Evolutionary conservation across 2,797 vertebrate species (phyloP).

Genomic region (Typhlichthys eigenmanni): DNA sequence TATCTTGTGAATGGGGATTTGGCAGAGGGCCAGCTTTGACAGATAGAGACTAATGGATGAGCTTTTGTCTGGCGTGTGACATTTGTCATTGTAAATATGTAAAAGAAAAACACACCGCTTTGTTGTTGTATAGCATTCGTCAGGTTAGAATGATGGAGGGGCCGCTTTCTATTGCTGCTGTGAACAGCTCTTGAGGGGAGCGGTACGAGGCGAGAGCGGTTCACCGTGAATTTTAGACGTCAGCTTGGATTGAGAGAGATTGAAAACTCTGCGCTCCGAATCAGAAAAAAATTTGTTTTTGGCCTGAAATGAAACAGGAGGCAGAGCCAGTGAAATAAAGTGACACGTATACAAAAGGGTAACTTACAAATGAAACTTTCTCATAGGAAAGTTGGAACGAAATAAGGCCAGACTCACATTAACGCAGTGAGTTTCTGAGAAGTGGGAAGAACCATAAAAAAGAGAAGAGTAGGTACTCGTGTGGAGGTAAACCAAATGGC

Average conservation of each 20-base stretch:
- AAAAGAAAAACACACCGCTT: slow-evolving; percentile 19
- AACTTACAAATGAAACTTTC: too few species aligned
- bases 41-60: slow-evolving; percentile 44
- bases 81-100: slow-evolving; percentile 17
- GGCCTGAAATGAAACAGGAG: background rate
- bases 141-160: slow-evolving; percentile 26
- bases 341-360: too few species aligned
- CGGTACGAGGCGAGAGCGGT: slow-evolving; percentile 36
- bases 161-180: slow-evolving; percentile 35
- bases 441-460: background rate
- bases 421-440: background rate
- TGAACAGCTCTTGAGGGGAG: slow-evolving; percentile 25
- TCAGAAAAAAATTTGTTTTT: slow-evolving; percentile 30
- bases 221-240: slow-evolving; percentile 51
- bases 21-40: background rate
- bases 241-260: slow-evolving; percentile 48
- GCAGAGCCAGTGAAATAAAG: slow-evolving; percentile 1
- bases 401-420: too few species aligned
- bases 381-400: too few species aligned
- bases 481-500: slow-evolving; percentile 21
- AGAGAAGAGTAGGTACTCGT: background rate
- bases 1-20: too few species aligned
- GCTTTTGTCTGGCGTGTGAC: slow-evolving; percentile 24
- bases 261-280: slow-evolving; percentile 37
- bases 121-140: slow-evolving; percentile 18